Conservation (phyloP, 2,113 vertebrate species). For the Triplophysa dalaica region DNA sequence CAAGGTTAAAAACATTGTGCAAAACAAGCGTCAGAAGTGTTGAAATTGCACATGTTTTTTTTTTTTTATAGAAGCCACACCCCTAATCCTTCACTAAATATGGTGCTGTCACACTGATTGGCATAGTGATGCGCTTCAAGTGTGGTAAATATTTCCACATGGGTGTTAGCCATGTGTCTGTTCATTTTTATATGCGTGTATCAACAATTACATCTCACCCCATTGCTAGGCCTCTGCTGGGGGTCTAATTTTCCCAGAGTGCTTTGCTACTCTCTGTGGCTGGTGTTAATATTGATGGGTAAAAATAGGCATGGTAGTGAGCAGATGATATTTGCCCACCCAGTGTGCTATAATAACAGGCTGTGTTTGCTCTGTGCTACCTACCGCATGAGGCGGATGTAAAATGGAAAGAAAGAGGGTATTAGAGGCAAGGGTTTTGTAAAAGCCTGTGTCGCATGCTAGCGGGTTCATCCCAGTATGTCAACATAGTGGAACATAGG, state of each 20-base stretch:
- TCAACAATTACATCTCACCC: constrained; percentile 19
- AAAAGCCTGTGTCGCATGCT: constrained; percentile 60
- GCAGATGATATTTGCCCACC: constrained; percentile 75
- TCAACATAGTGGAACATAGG: constrained; percentile 68
- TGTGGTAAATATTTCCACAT: constrained; percentile 6
- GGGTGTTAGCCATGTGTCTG: neutral
- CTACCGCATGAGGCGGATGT: constrained; percentile 62
- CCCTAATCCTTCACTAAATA: neutral
- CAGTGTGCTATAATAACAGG: constrained; percentile 66
- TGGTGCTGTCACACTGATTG: neutral
- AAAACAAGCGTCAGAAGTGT: neutral
- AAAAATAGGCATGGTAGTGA: constrained; percentile 75
- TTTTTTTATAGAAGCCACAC: neutral
- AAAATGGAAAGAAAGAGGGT: constrained; percentile 69
- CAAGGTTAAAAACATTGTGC: neutral
- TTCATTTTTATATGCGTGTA: neutral
- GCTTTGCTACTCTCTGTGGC: constrained; percentile 30
- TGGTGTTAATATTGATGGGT: constrained; percentile 59
- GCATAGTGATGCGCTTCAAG: neutral
- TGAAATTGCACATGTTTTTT: constrained; percentile 11
- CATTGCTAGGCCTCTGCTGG: constrained; percentile 22
- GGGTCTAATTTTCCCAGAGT: constrained; percentile 40
- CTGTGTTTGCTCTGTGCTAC: constrained; percentile 70
- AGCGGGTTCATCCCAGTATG: constrained; percentile 65
- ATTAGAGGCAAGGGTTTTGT: constrained; percentile 74